Percentiles rank a stretch among this genome's conserved stretches.
Evolutionary conservation across 2,113 vertebrate genomes (phyloP).

Genomic region (Circaetus cinerascens): DNA sequence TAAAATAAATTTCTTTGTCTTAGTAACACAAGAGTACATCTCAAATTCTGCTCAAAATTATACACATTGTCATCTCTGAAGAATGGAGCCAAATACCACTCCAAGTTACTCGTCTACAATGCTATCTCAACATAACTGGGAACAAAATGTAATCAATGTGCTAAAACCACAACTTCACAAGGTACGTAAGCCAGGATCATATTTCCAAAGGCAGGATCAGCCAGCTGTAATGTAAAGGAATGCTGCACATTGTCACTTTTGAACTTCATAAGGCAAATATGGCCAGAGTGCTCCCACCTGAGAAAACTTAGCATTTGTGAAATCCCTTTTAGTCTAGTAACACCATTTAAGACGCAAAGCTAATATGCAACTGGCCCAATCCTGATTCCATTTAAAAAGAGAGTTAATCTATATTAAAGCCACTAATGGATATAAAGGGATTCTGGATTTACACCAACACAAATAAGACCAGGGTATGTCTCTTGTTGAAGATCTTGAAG

Average conservation of each 20-base stretch:
- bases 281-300: background rate
- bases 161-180: background rate
- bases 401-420: background rate
- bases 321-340: background rate
- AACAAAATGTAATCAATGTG: background rate
- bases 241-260: background rate
- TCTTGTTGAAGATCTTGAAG: background rate
- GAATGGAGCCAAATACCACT: background rate
- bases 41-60: background rate
- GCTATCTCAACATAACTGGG: background rate
- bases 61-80: background rate
- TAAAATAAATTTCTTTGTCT: background rate
- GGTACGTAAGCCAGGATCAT: fast-evolving
- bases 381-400: background rate
- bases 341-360: background rate
- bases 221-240: background rate
- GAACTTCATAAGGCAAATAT: background rate
- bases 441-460: background rate
- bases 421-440: background rate
- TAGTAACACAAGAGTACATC: background rate
- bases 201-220: background rate
- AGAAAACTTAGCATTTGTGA: background rate
- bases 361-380: background rate
- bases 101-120: background rate
- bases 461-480: background rate